Evolutionary conservation across 2,113 vertebrate species (phyloP).

Genomic region (Eurypyga helias): DNA sequence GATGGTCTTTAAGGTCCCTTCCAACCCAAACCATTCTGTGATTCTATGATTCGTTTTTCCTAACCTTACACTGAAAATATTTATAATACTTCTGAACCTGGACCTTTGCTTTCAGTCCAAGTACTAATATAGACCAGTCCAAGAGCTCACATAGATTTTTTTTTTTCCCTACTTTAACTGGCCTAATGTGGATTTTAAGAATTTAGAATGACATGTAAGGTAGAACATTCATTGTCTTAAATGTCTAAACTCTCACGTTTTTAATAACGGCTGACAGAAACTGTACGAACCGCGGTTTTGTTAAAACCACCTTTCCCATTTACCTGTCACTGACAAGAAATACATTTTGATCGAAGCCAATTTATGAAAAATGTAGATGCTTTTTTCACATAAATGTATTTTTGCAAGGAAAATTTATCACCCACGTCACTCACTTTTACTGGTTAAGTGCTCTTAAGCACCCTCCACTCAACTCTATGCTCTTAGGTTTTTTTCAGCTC

Average conservation of each 20-base stretch:
- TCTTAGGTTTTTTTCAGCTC: neutral
- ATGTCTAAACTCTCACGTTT: neutral
- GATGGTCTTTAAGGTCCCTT: too few relatives aligned
- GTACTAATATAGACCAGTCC: neutral
- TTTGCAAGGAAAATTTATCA: neutral
- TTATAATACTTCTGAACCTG: neutral
- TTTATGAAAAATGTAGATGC: neutral
- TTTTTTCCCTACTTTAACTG: neutral
- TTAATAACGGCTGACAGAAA: neutral
- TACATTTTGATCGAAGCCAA: neutral
- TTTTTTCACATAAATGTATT: neutral
- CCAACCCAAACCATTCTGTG: too few relatives aligned
- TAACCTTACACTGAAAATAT: neutral
- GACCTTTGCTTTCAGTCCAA: neutral
- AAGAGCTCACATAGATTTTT: neutral
- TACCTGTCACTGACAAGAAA: neutral
- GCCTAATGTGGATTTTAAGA: neutral
- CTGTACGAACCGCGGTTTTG: neutral
- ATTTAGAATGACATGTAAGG: neutral
- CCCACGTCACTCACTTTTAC: neutral
- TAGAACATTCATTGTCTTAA: neutral
- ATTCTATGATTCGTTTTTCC: fast-evolving
- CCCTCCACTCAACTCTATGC: neutral
- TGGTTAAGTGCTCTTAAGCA: neutral
- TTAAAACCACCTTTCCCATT: neutral